These are phyloP conservation scores for Trimorus sp. DNA, from an alignment of 2,888 invertebrate species.

Conservation along the genomic window DNA sequence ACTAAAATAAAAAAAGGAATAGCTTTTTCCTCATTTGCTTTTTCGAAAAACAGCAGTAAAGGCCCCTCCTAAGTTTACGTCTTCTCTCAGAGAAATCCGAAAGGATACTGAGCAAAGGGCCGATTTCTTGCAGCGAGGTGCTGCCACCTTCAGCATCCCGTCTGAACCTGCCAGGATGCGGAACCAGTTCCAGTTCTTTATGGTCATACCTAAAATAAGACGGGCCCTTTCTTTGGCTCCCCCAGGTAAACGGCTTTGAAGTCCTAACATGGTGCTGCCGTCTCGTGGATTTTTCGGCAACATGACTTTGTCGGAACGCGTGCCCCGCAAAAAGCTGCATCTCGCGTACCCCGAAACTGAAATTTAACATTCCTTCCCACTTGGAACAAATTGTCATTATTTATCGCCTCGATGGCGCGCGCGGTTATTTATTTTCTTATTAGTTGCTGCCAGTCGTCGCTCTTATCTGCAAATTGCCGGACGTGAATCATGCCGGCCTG, in stretches of 20 bases:
- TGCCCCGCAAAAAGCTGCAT: neutral
- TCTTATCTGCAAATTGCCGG: conserved; percentile 9
- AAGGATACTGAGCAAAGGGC: conserved; percentile 63
- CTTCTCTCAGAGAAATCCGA: conserved; percentile 55
- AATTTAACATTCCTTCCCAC: conserved; percentile 2
- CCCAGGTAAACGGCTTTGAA: conserved; percentile 25
- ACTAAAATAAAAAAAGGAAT: too few species aligned
- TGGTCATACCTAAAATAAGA: conserved; percentile 46
- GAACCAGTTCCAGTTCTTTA: conserved; percentile 55
- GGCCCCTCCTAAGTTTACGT: neutral
- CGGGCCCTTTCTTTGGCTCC: conserved; percentile 47
- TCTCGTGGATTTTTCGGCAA: conserved; percentile 38
- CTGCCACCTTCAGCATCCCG: conserved; percentile 75
- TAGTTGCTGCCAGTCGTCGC: too few species aligned
- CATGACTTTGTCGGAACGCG: neutral
- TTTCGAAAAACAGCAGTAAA: neutral
- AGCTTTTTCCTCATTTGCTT: too few species aligned
- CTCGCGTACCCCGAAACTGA: neutral
- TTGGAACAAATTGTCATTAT: conserved; percentile 3
- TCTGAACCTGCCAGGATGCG: conserved; percentile 68
- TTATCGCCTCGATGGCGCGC: neutral
- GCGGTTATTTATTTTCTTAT: too few species aligned
- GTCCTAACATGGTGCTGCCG: conserved; percentile 51
- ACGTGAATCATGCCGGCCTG: neutral
- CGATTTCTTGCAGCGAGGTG: conserved; percentile 70